Base-by-base conservation (phyloP, 1,140 invertebrate genomes). In the Lanistes nyassanus region DNA sequence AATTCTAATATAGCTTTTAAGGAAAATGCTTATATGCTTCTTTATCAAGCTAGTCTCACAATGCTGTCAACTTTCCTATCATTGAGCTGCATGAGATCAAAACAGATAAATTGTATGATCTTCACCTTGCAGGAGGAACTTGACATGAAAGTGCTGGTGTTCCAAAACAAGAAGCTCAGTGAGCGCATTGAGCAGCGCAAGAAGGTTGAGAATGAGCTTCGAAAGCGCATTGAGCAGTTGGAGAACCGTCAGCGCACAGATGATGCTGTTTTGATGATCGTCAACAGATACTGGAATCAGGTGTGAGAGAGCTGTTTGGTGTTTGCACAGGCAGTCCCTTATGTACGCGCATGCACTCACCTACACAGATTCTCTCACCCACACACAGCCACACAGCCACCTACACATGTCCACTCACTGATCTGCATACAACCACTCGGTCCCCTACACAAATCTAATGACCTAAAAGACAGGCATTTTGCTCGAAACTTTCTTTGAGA, bases 191-290 rank as follows among this genome's bases (percentile, higher is more conserved):
- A 98, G 84, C 95, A 97, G 85, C 90, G 96, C 70, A 94, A 97
- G 86, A 92, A 95, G 79, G 93, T 94, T 66, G 97, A 99, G 90
- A 92, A 94, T 58, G 97, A 99, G 85, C 89, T 99, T 29, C 90
- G 96, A 60, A 94, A 96, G 78, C 91, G 97, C 80, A 98, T 99
- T 82, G 97, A 99, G 89, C 97, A 99, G 89, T 90, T 99, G 79
- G 97, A 99, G 87, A 98, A 98, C 88, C 90, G 97, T 69, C 97
- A 99, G 88, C 96, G 96, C 56, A 97, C 98, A 89, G 97, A 99
- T 90, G 98, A 99, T 92, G 96, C 97, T 79, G 97, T 99, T 21
- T 90, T 99, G 16, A 98, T 97, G 91, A 97, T 98, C 76, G 96
- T 99, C 13, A 99, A 99, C 91, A 92, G 97, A 77, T 98, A 99